A percentile compares a stretch with the other conserved stretches of the same genome.
These are phyloP conservation scores for Thymelicus lineola DNA, from an alignment of 2,888 invertebrate species.

Conservation along the genomic window DNA sequence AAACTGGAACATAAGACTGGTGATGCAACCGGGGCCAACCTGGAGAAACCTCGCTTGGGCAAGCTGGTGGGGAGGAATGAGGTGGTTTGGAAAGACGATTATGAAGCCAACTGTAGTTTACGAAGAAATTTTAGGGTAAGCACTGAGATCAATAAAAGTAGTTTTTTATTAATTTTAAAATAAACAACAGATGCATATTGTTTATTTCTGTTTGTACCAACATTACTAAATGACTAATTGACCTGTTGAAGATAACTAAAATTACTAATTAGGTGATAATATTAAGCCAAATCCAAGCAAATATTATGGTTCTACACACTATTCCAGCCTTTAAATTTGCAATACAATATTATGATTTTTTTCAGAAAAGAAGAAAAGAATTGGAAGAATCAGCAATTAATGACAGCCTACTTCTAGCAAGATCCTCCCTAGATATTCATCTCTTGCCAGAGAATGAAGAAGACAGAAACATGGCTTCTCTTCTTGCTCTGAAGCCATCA, in stretches of 20 bases:
- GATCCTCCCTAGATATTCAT: slow-evolving; percentile 90
- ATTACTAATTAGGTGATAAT: too few species aligned
- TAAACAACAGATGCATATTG: too few species aligned
- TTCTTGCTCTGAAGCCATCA: slow-evolving; percentile 88
- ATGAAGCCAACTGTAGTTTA: slow-evolving; percentile 94
- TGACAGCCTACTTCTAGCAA: slow-evolving; percentile 89
- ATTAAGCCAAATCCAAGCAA: too few species aligned
- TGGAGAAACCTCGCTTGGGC: slow-evolving; percentile 89
- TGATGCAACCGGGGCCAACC: slow-evolving; percentile 89
- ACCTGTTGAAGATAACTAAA: too few species aligned
- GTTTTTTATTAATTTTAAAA: neutral
- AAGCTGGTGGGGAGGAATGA: slow-evolving; percentile 92
- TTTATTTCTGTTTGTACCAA: too few species aligned
- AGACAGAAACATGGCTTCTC: slow-evolving; percentile 91
- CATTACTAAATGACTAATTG: too few species aligned
- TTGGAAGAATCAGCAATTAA: slow-evolving; percentile 87
- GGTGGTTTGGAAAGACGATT: slow-evolving; percentile 95
- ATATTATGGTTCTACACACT: too few species aligned
- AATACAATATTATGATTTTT: slow-evolving; percentile 20
- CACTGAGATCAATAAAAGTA: slow-evolving; percentile 30
- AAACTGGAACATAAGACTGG: slow-evolving; percentile 96
- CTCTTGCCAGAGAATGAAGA: slow-evolving; percentile 92
- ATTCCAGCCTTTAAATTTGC: too few species aligned
- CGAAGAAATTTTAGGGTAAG: slow-evolving; percentile 94
- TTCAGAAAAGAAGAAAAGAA: slow-evolving; percentile 89